Evolutionary conservation across 2,888 invertebrate species (phyloP), one percentile per base, ranked within the genome.

Genomic region (Amphipoea lucens): DNA sequence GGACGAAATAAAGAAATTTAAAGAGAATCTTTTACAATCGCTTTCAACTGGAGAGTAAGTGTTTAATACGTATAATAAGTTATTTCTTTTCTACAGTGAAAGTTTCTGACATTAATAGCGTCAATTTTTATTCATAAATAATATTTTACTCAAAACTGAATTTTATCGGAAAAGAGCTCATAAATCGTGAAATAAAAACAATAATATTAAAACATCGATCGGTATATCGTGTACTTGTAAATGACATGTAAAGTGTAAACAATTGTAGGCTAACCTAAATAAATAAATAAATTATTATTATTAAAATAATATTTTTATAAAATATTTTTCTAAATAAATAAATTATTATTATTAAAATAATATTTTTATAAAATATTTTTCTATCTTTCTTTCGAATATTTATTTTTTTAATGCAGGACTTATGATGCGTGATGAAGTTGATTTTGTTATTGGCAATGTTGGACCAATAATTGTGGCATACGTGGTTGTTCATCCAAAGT

Each of bases 1-100:
- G 71, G 95, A 95, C 42, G 96, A 96, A 92, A 95, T 96, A 87
- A 96, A 94, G 89, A 95, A 95, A 88, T 96, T 96, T 84, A 96
- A 96, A 87, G 96, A 96, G 85, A 95, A 93, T 86, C 92, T 96
- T 29, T 92, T 96, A 45, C 95, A 95, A 85, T 94, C 96, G 48
- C 90, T 95, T 74, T 86, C 94, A 57, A 83, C 90, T 68, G 94
- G 93, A 85, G 95, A 95, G 96, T 96, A 90, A 96, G 96, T 95
- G 72, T 73, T 78, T 54, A 20, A 70, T 65, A 72, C 62, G 40
- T 51, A 51, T 51, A 3, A 11, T 45, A 66, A 73, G 29, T 54
- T 54, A 40, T 36, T 66, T 68, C 1, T 17, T 82, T 82, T 45
- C 7, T 29, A 45, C n/a, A 45, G 40, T 62, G 2, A 1, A 54